Evolutionary conservation across 2,797 vertebrate species (phyloP), one percentile per base, ranked within the genome.

Genomic region (Alauda arvensis): DNA sequence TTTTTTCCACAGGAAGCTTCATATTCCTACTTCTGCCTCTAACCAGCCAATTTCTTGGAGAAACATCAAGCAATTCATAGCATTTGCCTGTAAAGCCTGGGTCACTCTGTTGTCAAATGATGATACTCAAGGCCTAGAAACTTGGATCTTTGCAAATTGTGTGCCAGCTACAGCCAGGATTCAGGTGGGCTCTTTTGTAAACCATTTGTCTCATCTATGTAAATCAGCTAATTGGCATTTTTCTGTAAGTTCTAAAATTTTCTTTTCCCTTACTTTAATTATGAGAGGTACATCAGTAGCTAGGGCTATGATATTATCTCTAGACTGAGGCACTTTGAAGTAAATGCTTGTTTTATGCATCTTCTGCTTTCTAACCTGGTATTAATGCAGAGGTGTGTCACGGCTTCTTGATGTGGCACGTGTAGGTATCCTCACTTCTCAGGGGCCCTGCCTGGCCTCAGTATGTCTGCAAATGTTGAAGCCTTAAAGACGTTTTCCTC

Each of bases 401-500:
- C 5, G 6, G 66, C 66, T 68, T 40, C 86, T 79, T 1, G 3
- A 5, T 1, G 33, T 40, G 40, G 65, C 43, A 85, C 68, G 37
- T n/a, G 74, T 29, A 71, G 57, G 39, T 55, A 66, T 14, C n/a
- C 61, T 60, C 55, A 31, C 69, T 81, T 72, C 53, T 65, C 86
- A 21, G 37, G 55, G 52, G 49, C 67, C 69, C 83, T 87, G 53
- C 52, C 46, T 77, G 55, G 49, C 83, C 87, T 78, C 59, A 21
- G 19, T 9, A n/a, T 61, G 49, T 94, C 92, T 65, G 77, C 86
- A 92, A 96, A 92, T 81, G 93, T 94, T 92, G 90, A 95, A 96
- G 95, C 81, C 81, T 91, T 87, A 90, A 95, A 83, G 87, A 95
- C 83, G 93, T 94, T 96, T 96, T 91, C 89, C 90, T 89, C 83